Conservation (phyloP, 2,888 invertebrate genomes). For the Tetranychus truncatus region DNA sequence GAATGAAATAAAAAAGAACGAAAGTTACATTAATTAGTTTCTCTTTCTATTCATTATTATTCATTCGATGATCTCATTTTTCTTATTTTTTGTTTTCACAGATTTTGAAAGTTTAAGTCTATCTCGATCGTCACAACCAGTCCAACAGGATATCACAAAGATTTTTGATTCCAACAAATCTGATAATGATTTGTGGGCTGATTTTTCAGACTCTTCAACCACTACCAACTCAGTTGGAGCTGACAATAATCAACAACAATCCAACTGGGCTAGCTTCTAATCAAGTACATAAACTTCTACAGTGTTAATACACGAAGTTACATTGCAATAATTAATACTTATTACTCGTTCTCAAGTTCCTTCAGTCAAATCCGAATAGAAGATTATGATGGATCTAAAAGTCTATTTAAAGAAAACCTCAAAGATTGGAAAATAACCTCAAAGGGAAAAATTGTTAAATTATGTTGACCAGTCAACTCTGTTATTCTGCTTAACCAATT, state of each 20-base stretch:
- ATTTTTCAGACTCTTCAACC: background rate
- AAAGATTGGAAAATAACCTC: too few relatives aligned
- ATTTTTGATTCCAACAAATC: background rate
- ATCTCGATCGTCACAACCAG: background rate
- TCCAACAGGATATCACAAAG: background rate
- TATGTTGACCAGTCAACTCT: background rate
- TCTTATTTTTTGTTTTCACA: background rate
- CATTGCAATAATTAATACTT: background rate
- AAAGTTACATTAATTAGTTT: background rate
- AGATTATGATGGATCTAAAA: too few relatives aligned
- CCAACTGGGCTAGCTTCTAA: conserved; percentile 7
- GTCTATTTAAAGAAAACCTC: too few relatives aligned
- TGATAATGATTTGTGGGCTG: background rate
- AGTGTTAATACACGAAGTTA: background rate
- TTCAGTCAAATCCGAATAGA: background rate
- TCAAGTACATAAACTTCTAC: background rate
- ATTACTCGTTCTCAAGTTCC: background rate
- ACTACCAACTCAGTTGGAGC: background rate
- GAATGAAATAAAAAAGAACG: background rate
- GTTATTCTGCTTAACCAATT: background rate
- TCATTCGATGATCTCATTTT: background rate
- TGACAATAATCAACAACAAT: background rate
- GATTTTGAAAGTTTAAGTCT: conserved; percentile 10
- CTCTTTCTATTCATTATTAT: background rate
- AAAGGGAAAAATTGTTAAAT: too few relatives aligned